Conservation (phyloP, 2,113 vertebrate species). For the Coptodon rendalli region DNA sequence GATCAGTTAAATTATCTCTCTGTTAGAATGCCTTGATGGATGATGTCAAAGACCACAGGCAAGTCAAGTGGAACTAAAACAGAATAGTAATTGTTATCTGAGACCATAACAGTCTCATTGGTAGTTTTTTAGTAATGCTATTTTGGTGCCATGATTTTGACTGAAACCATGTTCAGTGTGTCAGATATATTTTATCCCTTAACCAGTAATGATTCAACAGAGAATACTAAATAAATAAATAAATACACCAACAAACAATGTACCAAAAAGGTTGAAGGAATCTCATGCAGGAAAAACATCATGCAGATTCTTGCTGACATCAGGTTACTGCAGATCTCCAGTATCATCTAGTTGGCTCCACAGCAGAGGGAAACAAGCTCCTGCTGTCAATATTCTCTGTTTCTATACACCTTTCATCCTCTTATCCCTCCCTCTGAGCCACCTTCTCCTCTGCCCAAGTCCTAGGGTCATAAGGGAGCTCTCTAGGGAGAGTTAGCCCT, state of each 20-base stretch:
- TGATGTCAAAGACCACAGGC: background rate
- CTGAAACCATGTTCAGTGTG: background rate
- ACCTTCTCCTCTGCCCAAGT: background rate
- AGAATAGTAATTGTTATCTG: background rate
- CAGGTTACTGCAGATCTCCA: slow-evolving; percentile 7
- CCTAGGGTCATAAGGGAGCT: slow-evolving; percentile 30
- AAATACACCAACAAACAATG: background rate
- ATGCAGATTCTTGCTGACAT: background rate
- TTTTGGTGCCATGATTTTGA: background rate
- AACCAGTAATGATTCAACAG: background rate
- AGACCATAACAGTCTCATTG: background rate
- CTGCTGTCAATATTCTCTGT: slow-evolving; percentile 35
- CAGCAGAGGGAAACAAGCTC: slow-evolving; percentile 24
- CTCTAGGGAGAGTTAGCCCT: slow-evolving; percentile 4
- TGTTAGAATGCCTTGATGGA: background rate
- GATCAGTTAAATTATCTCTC: background rate
- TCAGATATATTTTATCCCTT: background rate
- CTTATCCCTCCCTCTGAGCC: slow-evolving; percentile 15
- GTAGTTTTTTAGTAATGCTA: background rate
- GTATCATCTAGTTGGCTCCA: slow-evolving; percentile 23
- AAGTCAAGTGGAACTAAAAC: background rate
- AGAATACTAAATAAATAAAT: background rate
- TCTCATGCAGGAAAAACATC: background rate
- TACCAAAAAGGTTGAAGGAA: background rate
- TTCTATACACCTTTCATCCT: slow-evolving; percentile 40